Percentiles rank a stretch among this genome's conserved stretches.
Evolutionary conservation across 2,113 vertebrate species (phyloP).

Genomic region (Drymodes brunneopygia): DNA sequence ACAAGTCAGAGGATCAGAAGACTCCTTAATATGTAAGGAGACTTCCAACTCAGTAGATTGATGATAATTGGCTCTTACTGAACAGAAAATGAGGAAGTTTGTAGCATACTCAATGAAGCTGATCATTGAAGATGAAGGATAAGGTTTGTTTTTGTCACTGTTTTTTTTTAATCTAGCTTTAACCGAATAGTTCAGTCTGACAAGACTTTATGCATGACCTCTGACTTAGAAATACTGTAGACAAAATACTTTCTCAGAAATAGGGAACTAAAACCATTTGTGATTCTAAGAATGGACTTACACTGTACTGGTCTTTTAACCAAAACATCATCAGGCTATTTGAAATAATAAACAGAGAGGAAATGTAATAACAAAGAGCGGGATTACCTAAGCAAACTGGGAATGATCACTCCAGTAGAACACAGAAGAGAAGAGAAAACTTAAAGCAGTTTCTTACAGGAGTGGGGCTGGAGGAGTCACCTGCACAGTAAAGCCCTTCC

Average conservation of each 20-base stretch:
- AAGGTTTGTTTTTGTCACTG: neutral
- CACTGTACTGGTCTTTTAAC: neutral
- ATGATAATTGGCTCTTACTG: neutral
- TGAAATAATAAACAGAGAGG: neutral
- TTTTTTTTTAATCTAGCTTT: neutral
- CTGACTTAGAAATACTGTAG: neutral
- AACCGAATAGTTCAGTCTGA: neutral
- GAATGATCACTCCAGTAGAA: neutral
- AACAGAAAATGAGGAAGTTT: neutral
- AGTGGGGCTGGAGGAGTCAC: neutral
- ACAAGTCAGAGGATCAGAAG: neutral
- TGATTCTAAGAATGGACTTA: neutral
- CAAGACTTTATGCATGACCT: neutral
- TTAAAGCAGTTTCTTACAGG: neutral
- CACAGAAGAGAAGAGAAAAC: rapidly evolving
- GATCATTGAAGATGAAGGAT: neutral
- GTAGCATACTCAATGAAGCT: neutral
- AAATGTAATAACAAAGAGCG: neutral
- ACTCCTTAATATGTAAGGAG: neutral
- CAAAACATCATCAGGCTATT: neutral
- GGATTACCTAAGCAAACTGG: neutral
- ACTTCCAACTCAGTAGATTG: neutral
- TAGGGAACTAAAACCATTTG: too few relatives aligned
- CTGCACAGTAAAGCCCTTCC: neutral
- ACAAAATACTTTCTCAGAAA: too few relatives aligned